Base-by-base conservation (phyloP, 2,888 invertebrate genomes). In the Cantharis lateralis region DNA sequence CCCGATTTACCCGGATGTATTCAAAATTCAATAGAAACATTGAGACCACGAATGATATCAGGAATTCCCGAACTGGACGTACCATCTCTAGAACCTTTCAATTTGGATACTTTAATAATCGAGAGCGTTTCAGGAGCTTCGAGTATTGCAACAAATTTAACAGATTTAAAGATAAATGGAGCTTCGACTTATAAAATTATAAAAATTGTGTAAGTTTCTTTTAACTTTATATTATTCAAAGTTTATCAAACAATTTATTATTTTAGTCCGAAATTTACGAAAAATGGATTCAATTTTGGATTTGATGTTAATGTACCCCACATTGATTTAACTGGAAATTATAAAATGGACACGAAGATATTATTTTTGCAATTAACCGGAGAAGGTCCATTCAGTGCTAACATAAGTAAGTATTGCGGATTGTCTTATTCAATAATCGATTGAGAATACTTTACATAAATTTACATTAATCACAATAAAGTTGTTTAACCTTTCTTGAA, bases 351-450 rank as follows among this genome's bases (percentile, higher is more conserved):
- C 15, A 68, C 75, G 10, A 78, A 48, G 66, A 71, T 78, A n/a
- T 66, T 78, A 63, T 78, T 78, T 18, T 20, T 78, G 10, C 64
- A 75, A 11, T 64, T 78, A 32, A 71, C 48, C 5, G 78, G 78
- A 11, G 69, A 78, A 32, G 78, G 78, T 15, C 75, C 78, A 2
- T 64, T 78, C 15, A 20, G 24, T 11, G 75, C 68, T 16, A 78
- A 78, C 62, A 48, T 75, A 13, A 78, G 78, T 78, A 70, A 75
- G 63, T 76, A 68, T 15, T 32, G 32, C 32, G 5, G 32, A n/a
- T 32, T 13, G 13, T 32, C 13, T 32, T 32, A 32, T 13, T 32
- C 13, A n/a, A 32, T 32, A 32, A 32, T 32, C 13, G 13, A 32
- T 32, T 32, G 32, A 13, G 13, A 32, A 32, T 32, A 32, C n/a